Base-by-base conservation (phyloP, 2,888 invertebrate species). In the Folsomia candida region DNA sequence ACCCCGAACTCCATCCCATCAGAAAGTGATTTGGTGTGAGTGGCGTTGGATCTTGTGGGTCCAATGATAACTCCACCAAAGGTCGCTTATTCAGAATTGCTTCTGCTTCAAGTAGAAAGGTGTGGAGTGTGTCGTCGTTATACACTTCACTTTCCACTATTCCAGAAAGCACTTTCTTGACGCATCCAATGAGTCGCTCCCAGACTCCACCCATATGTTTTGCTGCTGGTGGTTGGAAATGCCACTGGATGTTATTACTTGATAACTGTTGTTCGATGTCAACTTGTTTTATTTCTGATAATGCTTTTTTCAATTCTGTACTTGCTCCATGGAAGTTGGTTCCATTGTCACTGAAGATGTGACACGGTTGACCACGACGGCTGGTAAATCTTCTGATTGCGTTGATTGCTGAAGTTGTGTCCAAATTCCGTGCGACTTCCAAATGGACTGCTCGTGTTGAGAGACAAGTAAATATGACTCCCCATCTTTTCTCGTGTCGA, bases 101-200 rank as follows among this genome's bases (percentile, higher is more conserved):
- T 51, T 65, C 72, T 2, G 58, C 58, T 27, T 68, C 72, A 1
- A 22, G 26, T 1, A 78, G 22, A 18, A 73, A 64, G 9, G 77
- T 77, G 0, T 18, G 47, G 1, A 77, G 64, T 11, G 47, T 22
- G 54, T 78, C 75, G 22, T 65, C 69, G 25, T 47, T 68, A 2
- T 69, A 67, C 2, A 59, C 61, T 18, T 60, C 63, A 11, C 68
- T 26, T 26, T 51, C 29, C 14, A 75, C 24, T 1, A 64, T 28
- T 14, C 47, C 61, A 1, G 27, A 22, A 6, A 75, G 25, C 4
- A 70, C 66, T 1, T 26, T 51, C 27, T 78, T 67, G 3, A 72
- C 70, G 77, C 77, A 72, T n/a, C n/a, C n/a, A n/a, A n/a, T n/a
- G n/a, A n/a, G n/a, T n/a, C 69, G 24, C 57, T 79, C 79, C 76